phyloP scores from a whole-genome alignment of 2,888 invertebrate genomes.

The Drosophila lacicola region DNA sequence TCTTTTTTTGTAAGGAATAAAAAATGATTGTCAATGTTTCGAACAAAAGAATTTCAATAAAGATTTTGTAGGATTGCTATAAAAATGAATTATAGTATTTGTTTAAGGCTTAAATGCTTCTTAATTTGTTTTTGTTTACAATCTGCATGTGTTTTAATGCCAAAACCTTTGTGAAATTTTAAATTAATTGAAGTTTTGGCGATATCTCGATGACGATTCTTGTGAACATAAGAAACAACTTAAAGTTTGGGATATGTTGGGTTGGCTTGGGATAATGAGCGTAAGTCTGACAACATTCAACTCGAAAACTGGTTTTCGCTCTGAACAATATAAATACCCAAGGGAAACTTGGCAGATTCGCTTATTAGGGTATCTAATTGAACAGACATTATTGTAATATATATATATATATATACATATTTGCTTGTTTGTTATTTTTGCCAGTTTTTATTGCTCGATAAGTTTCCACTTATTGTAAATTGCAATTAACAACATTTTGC shows the following conservation, averaged over 20 bases:
- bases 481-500: constrained; percentile 70
- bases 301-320: not conserved
- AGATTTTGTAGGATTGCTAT: too few species aligned
- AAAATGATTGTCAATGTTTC: too few species aligned
- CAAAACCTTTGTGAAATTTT: not conserved
- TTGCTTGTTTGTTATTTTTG: constrained; percentile 7
- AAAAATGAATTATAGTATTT: too few species aligned
- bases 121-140: not conserved
- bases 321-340: not conserved
- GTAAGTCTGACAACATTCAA: not conserved
- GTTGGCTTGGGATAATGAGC: not conserved
- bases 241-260: not conserved
- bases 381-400: not conserved
- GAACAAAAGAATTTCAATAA: too few species aligned
- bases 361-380: constrained; percentile 36
- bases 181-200: constrained; percentile 8
- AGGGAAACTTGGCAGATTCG: not conserved
- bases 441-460: constrained; percentile 36
- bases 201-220: constrained; percentile 8
- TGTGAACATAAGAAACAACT: constrained; percentile 16
- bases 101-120: too few species aligned
- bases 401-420: not conserved
- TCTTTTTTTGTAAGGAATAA: too few species aligned
- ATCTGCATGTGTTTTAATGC: not conserved
- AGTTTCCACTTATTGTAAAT: constrained; percentile 57